Percentiles rank a stretch among this genome's conserved stretches.
Conservation (phyloP, 2,113 vertebrate genomes). For the Turnix velox region DNA sequence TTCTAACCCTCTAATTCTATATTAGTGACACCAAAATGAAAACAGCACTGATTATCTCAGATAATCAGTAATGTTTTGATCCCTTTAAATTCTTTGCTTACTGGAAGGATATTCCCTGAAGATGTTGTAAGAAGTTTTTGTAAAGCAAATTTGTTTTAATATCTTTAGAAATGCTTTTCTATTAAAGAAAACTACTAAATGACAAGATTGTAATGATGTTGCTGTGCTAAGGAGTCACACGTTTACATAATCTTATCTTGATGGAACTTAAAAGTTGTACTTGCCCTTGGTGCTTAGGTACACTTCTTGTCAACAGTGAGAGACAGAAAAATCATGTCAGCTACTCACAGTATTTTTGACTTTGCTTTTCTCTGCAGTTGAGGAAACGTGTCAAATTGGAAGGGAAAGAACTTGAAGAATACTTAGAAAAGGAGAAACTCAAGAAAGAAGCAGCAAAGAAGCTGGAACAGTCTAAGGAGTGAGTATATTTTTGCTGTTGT, state of each 20-base stretch:
- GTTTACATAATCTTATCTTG: not conserved
- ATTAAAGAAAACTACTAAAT: not conserved
- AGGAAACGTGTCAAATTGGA: conserved; percentile 94
- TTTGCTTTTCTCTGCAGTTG: conserved; percentile 71
- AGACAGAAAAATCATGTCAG: not conserved
- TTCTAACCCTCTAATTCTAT: too few relatives aligned
- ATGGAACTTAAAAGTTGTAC: not conserved
- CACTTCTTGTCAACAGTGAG: not conserved
- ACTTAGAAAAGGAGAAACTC: conserved; percentile 90
- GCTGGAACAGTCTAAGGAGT: conserved; percentile 98
- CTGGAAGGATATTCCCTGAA: not conserved
- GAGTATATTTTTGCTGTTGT: conserved; percentile 44
- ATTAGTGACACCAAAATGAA: not conserved
- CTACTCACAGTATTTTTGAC: not conserved
- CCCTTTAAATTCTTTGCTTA: not conserved
- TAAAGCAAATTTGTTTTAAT: not conserved
- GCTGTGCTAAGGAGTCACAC: not conserved
- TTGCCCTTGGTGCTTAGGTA: not conserved
- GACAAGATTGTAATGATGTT: not conserved
- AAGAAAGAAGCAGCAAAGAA: conserved; percentile 98
- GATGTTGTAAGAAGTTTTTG: not conserved
- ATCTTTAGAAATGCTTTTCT: not conserved
- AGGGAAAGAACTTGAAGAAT: conserved; percentile 95
- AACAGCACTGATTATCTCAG: not conserved
- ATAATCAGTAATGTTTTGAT: too few relatives aligned